Base-by-base conservation (phyloP, 2,888 invertebrate genomes). In the Volucella inflata region DNA sequence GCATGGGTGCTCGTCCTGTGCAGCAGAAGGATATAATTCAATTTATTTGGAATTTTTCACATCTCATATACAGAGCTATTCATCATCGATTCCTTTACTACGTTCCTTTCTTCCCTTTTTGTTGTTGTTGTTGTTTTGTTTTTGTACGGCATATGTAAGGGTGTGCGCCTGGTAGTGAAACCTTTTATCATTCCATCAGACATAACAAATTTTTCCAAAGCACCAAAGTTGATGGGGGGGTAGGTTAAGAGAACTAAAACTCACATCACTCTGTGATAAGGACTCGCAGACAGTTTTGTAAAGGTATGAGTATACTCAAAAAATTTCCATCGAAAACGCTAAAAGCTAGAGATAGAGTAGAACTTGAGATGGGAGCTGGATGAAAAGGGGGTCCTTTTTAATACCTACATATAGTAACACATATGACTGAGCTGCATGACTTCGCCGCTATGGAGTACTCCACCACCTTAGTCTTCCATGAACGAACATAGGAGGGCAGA, bases 31-130 rank as follows among this genome's bases (percentile, higher is more conserved):
- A 80, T 60, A 75, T 75, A 72, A 79, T 79, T 79, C 72, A 79
- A 79, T 80, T 80, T 68, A 74, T 62, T 80, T 80, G 68, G 60
- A 68, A 75, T 75, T 80, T 65, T 67, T 74, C 65, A 79, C 50
- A 55, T 79, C 60, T 74, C 51, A 80, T 60, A 55, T 62, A 62
- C 46, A 64, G 68, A 68, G 74, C 68, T 62, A 80, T 80, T 75
- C 62, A 80, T 80, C 74, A 68, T 80, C 36, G 60, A 80, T 21
- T 21, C 21, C 21, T 21, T 21, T 21, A 21, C 21, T 21, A 2
- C 4, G 21, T 21, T 21, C 21, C 4, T 21, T 2, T 21, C 4
- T 21, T 21, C 3, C 4, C 4, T 2, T 21, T 21, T 2, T 21
- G 1, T 1, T 21, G n/a, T 68, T 75, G 75, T 65, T 62, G 6